Evolutionary conservation across 2,888 invertebrate genomes (phyloP).

Genomic region (Yponomeuta cagnagella): DNA sequence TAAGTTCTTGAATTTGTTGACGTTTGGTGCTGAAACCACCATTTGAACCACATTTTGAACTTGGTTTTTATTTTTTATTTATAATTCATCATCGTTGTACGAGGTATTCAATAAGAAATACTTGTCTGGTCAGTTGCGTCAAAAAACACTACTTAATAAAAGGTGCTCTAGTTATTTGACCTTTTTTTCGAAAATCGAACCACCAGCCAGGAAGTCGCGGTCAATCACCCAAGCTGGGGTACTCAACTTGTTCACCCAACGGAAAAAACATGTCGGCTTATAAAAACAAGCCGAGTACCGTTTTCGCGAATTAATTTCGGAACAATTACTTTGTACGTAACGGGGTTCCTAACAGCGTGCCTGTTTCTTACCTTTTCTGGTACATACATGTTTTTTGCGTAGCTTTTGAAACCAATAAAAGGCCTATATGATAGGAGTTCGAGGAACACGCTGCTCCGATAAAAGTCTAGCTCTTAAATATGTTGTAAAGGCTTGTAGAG

Average conservation of each 20-base stretch:
- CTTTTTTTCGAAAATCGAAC: conserved; percentile 25
- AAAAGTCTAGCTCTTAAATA: too few relatives aligned
- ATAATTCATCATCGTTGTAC: too few relatives aligned
- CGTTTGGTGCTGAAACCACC: too few relatives aligned
- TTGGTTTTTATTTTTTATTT: too few relatives aligned
- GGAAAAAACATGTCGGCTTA: conserved; percentile 27
- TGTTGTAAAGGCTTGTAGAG: too few relatives aligned
- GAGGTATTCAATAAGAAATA: neutral
- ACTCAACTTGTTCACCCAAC: conserved; percentile 34
- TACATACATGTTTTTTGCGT: neutral
- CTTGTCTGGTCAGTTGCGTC: too few relatives aligned
- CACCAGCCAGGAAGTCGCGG: conserved; percentile 17
- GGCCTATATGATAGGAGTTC: neutral
- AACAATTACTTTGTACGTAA: neutral
- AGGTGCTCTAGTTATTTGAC: conserved; percentile 22
- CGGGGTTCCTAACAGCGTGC: neutral
- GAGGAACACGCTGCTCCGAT: too few relatives aligned
- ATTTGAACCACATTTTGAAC: too few relatives aligned
- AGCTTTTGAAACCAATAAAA: neutral
- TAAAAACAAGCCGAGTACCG: conserved; percentile 23
- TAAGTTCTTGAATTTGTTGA: too few relatives aligned
- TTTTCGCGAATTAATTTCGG: conserved; percentile 30
- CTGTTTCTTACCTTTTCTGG: neutral
- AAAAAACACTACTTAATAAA: conserved; percentile 10
- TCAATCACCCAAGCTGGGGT: conserved; percentile 26